Evolutionary conservation across 2,888 invertebrate genomes (phyloP), one percentile per base, ranked within the genome.

Genomic region (Mythimna loreyi): DNA sequence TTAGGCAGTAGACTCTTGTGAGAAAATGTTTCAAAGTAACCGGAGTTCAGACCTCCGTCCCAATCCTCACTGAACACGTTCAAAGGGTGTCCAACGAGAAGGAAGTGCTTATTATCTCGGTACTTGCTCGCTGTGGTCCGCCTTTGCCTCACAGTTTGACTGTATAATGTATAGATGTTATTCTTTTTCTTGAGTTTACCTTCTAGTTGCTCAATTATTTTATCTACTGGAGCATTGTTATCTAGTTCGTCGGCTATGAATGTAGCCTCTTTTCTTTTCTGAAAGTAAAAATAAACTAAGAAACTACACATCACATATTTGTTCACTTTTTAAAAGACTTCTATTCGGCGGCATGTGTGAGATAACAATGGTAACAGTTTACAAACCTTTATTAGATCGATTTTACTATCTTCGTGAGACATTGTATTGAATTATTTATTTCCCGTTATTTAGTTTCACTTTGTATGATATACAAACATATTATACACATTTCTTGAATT

Each of bases 1-100:
- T 90, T 92, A 2, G 96, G 95, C 53, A 89, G 80, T 21, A 91
- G 80, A 78, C 93, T 91, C 77, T 88, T 93, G 71, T 93, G 91
- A 13, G 89, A 77, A 70, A 95, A 92, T 40, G 84, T 84, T 80
- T 95, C 92, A 83, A 94, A 95, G 69, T 90, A 95, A 16, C 91
- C 89, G 0, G 88, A 74, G 19, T 86, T 86, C 0, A 95, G 84
- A 6, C 89, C 89, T 4, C 96, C 96, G 65, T 94, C 92, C 93
- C 94, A 96, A 16, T 92, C 87, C 0, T 92, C 89, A 55, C 83
- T 86, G 53, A 94, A 94, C 13, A 81, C 78, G 40, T 92, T 90
- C 7, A 92, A 63, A 1, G 92, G 91, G 67, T 91, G 91, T 3
- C 92, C 93, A n/a, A 89, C 90, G 0, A 91, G 67, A 2, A 81